Percentiles rank a stretch among this genome's conserved stretches.
Evolutionary conservation across 2,797 vertebrate genomes (phyloP).

Genomic region (Pseudotriccus pelzelni): DNA sequence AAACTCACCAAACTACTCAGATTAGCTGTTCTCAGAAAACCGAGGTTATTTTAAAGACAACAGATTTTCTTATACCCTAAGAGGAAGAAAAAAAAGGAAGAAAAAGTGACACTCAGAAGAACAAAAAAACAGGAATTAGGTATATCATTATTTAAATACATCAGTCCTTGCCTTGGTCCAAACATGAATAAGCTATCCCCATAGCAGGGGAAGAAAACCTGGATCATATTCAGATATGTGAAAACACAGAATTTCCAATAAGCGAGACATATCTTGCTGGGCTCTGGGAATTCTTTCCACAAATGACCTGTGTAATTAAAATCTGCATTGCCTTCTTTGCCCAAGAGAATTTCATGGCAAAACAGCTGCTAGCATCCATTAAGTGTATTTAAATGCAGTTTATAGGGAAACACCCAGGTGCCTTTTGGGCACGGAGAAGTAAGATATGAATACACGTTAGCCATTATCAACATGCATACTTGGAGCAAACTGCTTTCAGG

Average conservation of each 20-base stretch:
- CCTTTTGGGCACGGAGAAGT: neutral
- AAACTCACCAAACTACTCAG: neutral
- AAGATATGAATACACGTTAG: neutral
- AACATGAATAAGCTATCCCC: neutral
- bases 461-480: neutral
- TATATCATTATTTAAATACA: neutral
- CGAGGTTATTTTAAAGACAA: neutral
- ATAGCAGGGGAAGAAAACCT: neutral
- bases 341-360: neutral
- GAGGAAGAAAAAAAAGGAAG: neutral
- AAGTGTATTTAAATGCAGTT: neutral
- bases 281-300: neutral
- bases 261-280: rapidly evolving
- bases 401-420: neutral
- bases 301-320: constrained; percentile 19
- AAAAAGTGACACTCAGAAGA: neutral
- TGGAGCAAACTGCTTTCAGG: neutral
- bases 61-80: neutral
- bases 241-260: neutral
- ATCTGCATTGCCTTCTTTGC: neutral
- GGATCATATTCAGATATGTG: neutral
- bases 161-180: neutral
- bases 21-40: neutral
- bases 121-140: neutral
- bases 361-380: neutral